A percentile compares a stretch with the other conserved stretches of the same genome.
These are phyloP conservation scores for Brotula barbata DNA, from an alignment of 2,797 vertebrate genomes.

Conservation along the genomic window DNA sequence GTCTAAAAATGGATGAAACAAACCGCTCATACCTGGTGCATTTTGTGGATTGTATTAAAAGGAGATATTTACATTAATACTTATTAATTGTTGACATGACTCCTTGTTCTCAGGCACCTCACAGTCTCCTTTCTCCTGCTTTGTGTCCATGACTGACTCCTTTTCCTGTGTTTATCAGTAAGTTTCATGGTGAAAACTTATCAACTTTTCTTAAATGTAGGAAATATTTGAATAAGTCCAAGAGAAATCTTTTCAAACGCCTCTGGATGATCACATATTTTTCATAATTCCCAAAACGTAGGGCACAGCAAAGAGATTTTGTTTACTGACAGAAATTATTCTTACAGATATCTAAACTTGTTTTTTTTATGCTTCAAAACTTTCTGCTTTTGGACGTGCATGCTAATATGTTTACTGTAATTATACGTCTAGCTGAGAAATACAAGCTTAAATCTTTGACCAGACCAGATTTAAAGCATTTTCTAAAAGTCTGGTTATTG, in stretches of 20 bases:
- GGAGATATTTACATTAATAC: too few species aligned
- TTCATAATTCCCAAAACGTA: conserved; percentile 1
- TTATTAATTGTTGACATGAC: too few species aligned
- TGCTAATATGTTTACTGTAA: background rate
- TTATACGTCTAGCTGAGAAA: conserved; percentile 2
- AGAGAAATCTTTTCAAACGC: background rate
- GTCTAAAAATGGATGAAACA: too few species aligned
- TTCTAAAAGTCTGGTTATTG: conserved; percentile 12
- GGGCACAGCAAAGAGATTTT: background rate
- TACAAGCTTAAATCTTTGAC: background rate
- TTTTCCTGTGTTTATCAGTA: too few species aligned
- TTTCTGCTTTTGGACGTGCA: background rate
- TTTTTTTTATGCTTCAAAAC: background rate
- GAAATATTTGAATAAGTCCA: background rate
- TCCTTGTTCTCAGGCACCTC: too few species aligned
- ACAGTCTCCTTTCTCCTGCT: too few species aligned
- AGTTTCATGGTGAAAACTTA: background rate
- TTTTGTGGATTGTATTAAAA: too few species aligned
- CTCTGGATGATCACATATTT: background rate
- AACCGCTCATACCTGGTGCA: too few species aligned
- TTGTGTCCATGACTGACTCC: too few species aligned
- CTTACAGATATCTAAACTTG: background rate
- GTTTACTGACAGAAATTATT: background rate
- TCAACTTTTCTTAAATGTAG: background rate
- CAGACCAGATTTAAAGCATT: conserved; percentile 13